phyloP scores from a whole-genome alignment of 2,113 vertebrate genomes.

The Mystacornis crossleyi region DNA sequence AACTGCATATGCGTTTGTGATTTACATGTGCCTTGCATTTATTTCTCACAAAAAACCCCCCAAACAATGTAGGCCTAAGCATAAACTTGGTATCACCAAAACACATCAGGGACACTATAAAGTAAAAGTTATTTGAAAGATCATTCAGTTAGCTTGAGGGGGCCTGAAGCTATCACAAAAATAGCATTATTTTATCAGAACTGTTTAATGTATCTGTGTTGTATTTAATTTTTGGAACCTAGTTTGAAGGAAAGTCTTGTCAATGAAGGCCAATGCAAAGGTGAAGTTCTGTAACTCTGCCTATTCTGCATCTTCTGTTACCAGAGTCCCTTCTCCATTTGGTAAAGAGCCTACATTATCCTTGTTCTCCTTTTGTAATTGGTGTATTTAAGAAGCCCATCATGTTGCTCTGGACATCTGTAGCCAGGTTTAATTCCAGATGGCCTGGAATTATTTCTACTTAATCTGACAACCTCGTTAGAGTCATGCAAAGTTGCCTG shows the following conservation, averaged over 20 bases:
- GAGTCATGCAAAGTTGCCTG: background rate
- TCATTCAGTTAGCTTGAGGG: background rate
- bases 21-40: background rate
- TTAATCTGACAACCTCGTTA: background rate
- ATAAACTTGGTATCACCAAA: background rate
- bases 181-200: background rate
- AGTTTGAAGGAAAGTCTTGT: background rate
- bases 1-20: background rate
- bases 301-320: background rate
- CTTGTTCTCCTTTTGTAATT: background rate
- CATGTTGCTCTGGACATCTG: background rate
- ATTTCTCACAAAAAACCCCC: background rate
- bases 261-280: background rate
- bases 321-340: background rate
- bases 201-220: background rate
- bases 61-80: background rate
- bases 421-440: background rate
- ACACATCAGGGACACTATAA: background rate
- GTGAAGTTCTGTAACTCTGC: rapidly evolving
- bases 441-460: background rate
- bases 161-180: background rate
- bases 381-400: background rate
- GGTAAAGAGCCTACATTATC: no score
- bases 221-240: background rate
- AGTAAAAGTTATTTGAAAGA: background rate